Percentiles rank a stretch among this genome's conserved stretches.
Evolutionary conservation across 2,888 invertebrate species (phyloP).

Genomic region (Allacma fusca): DNA sequence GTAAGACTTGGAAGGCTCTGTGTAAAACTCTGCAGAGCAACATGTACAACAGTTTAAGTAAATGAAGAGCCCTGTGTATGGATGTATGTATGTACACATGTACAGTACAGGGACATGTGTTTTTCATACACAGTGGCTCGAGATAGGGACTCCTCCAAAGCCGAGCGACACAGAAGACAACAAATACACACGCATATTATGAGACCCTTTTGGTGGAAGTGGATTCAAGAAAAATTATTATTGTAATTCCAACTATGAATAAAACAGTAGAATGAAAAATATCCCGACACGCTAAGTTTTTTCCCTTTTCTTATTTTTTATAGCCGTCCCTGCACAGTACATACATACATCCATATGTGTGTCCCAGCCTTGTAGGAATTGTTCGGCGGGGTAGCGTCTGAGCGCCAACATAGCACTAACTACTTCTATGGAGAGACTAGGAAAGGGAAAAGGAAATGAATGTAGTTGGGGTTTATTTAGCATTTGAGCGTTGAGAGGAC

Average conservation of each 20-base stretch:
- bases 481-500: slow-evolving; percentile 46
- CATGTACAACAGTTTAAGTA: too few relatives aligned
- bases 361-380: too few relatives aligned
- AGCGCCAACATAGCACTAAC: neutral
- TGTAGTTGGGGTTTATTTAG: slow-evolving; percentile 57
- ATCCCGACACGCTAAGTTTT: slow-evolving; percentile 32
- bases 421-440: neutral
- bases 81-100: too few relatives aligned
- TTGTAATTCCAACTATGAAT: slow-evolving; percentile 53
- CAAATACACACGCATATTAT: slow-evolving; percentile 28
- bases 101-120: too few relatives aligned
- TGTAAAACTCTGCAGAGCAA: neutral
- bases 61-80: too few relatives aligned
- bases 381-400: neutral
- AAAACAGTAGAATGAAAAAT: slow-evolving; percentile 53
- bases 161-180: neutral
- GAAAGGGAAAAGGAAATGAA: slow-evolving; percentile 57
- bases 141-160: too few relatives aligned
- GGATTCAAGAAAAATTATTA: slow-evolving; percentile 44
- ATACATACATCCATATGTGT: too few relatives aligned
- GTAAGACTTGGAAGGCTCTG: too few relatives aligned
- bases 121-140: too few relatives aligned
- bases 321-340: neutral
- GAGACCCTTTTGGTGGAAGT: slow-evolving; percentile 35
- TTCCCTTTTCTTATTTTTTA: slow-evolving; percentile 16